These are phyloP conservation scores for Clarias fuscus DNA, from an alignment of 2,797 vertebrate species.

Conservation along the genomic window DNA sequence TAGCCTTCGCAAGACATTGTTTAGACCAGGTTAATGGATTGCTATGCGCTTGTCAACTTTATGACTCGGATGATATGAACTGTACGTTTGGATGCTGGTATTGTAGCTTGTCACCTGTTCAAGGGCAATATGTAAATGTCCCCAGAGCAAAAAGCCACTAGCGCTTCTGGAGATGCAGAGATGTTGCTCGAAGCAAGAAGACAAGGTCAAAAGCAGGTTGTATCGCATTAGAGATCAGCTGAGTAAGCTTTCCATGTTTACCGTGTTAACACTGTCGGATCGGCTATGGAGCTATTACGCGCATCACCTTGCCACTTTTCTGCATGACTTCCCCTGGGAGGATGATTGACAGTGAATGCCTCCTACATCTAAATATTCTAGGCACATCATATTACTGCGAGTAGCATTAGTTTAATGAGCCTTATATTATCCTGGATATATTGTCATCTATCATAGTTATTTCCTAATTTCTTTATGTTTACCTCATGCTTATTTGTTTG, in stretches of 20 bases:
- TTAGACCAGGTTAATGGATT: constrained; percentile 20
- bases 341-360: background rate
- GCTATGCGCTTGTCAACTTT: constrained; percentile 20
- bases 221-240: constrained; percentile 64
- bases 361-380: background rate
- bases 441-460: background rate
- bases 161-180: background rate
- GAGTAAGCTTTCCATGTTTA: constrained; percentile 49
- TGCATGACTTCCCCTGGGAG: constrained; percentile 25
- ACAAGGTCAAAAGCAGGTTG: constrained; percentile 66
- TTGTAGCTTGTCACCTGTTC: constrained; percentile 24
- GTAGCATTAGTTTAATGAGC: background rate
- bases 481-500: background rate
- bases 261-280: constrained; percentile 53
- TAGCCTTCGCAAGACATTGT: background rate
- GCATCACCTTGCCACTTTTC: constrained; percentile 29
- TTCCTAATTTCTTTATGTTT: background rate
- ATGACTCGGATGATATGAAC: background rate
- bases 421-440: background rate
- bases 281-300: constrained; percentile 44
- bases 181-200: constrained; percentile 7
- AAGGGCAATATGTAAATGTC: constrained; percentile 43
- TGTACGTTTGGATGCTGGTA: constrained; percentile 8
- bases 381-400: background rate
- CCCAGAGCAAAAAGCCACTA: constrained; percentile 1